Evolutionary conservation across 2,888 invertebrate species (phyloP), one percentile per base, ranked within the genome.

Genomic region (Drosophila eohydei): DNA sequence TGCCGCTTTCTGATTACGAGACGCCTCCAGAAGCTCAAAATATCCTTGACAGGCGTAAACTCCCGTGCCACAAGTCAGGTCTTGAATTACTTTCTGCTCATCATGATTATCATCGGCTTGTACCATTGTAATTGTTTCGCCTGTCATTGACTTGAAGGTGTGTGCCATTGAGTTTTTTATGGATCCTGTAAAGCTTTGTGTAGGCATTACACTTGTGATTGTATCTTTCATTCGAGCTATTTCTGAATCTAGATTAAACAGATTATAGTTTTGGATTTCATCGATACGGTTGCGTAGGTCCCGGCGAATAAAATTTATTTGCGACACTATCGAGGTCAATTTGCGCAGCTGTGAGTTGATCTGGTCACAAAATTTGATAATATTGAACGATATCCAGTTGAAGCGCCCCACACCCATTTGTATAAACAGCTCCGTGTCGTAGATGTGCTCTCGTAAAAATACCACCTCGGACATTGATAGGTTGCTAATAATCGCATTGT

Each of bases 331-430:
- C 0, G 96, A 95, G 72, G 94, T 93, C 5, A 97, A 91, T 60
- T 92, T 92, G 30, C 94, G 94, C 74, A 95, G 94, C 9, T 95
- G 91, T 34, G 94, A 93, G 56, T 94, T 93, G 78, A 96, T 95
- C 54, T 93, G 93, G 0, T 93, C 90, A 3, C 95, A 94, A 91
- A 96, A 98, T 70, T 97, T 96, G 16, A 93, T 93, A 48, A 98
- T 97, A 32, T 96, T 96, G 14, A 98, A 94, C 0, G 97, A 97
- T 72, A 96, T 96, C 98, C 98, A 98, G 50, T 96, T 96, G 63
- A 97, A 95, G 34, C 97, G 94, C 3, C 95, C 95, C 0, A 97
- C 93, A 0, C 98, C 98, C 3, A 97, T 97, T 84, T 97, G 95
- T 55, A 97, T 95, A 57, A 95, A 94, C 41, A 95, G 94, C 91